Evolutionary conservation across 2,113 vertebrate species (phyloP).

Genomic region (Pachycephala philippinensis): DNA sequence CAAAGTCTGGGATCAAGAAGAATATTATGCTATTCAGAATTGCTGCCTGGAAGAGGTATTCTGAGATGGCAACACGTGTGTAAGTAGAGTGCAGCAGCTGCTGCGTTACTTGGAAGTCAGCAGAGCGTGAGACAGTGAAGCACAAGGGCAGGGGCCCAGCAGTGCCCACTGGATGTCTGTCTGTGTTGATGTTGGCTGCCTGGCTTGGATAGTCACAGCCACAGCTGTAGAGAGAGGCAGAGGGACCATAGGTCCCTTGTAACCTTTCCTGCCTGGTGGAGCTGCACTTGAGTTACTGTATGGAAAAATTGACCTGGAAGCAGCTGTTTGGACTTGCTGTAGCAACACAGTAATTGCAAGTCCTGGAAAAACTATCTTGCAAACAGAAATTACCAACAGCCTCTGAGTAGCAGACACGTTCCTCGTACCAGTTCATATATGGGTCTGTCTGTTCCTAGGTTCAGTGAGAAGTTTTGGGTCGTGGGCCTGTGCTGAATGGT

Average conservation of each 20-base stretch:
- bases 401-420: neutral
- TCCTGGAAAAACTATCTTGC: neutral
- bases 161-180: neutral
- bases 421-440: neutral
- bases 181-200: neutral
- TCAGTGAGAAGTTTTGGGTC: neutral
- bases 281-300: neutral
- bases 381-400: neutral
- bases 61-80: neutral
- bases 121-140: neutral
- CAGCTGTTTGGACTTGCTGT: neutral
- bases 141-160: neutral
- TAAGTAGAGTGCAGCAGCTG: neutral
- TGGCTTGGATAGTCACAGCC: neutral
- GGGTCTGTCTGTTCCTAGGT: neutral
- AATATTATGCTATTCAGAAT: neutral
- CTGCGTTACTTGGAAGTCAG: neutral
- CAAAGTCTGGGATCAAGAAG: neutral
- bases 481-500: neutral
- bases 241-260: accelerated
- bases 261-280: neutral
- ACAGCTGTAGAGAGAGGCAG: neutral
- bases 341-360: neutral
- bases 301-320: neutral
- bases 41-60: neutral